These are phyloP conservation scores for Minunthozetes semirufus DNA, from an alignment of 2,888 invertebrate species.

Conservation along the genomic window DNA sequence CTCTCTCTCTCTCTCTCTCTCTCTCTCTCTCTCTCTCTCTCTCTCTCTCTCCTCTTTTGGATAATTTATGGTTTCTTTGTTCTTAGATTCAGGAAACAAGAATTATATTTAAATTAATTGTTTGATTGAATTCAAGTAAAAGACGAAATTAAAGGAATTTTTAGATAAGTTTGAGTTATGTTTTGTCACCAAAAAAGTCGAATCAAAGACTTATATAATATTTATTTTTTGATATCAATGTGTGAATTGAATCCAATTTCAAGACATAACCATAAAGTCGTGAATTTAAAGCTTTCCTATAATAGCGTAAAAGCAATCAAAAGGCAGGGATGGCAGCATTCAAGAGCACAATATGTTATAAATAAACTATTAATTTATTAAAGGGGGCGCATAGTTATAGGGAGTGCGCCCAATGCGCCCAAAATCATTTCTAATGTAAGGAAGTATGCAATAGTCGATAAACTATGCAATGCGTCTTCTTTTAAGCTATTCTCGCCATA, in stretches of 20 bases:
- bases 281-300: not conserved
- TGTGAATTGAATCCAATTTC: not conserved
- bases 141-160: not conserved
- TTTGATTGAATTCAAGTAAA: not conserved
- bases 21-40: too few relatives aligned
- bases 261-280: not conserved
- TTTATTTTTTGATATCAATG: not conserved
- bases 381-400: not conserved
- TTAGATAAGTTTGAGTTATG: too few relatives aligned
- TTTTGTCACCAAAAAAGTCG: too few relatives aligned
- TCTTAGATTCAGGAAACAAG: too few relatives aligned
- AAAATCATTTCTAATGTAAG: not conserved
- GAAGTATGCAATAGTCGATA: conserved; percentile 19
- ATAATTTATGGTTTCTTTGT: too few relatives aligned
- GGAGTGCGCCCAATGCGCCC: too few relatives aligned
- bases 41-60: too few relatives aligned
- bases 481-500: not conserved
- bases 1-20: too few relatives aligned
- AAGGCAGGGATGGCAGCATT: not conserved
- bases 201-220: too few relatives aligned
- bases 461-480: not conserved
- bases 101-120: too few relatives aligned
- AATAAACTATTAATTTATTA: conserved; percentile 16
- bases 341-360: conserved; percentile 21
- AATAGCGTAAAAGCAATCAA: not conserved